phyloP scores from a whole-genome alignment of 2,888 invertebrate genomes.

The Vesta saturnalis region DNA sequence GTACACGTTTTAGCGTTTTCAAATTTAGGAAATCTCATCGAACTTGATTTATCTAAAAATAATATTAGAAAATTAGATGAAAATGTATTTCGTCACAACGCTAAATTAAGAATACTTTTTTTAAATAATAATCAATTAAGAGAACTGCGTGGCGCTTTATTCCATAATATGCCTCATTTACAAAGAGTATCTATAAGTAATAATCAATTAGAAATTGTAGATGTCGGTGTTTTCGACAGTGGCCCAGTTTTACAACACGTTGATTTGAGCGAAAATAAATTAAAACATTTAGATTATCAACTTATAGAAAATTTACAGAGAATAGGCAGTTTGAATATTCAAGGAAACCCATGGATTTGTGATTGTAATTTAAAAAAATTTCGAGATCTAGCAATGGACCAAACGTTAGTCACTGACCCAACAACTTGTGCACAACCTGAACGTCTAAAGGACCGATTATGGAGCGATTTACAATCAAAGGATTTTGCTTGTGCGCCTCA shows the following conservation, averaged over 20 bases:
- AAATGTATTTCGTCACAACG: slow-evolving; percentile 76
- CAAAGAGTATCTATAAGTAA: slow-evolving; percentile 81
- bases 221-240: slow-evolving; percentile 76
- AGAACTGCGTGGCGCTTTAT: slow-evolving; percentile 66
- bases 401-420: slow-evolving; percentile 78
- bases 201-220: slow-evolving; percentile 76
- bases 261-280: slow-evolving; percentile 77
- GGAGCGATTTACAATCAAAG: slow-evolving; percentile 76
- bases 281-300: slow-evolving; percentile 72
- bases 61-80: slow-evolving; percentile 71
- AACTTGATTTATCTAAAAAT: slow-evolving; percentile 84
- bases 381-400: slow-evolving; percentile 78
- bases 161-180: slow-evolving; percentile 71
- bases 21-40: slow-evolving; percentile 80
- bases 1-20: slow-evolving; percentile 81
- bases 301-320: slow-evolving; percentile 73
- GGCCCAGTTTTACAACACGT: slow-evolving; percentile 73
- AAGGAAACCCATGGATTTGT: slow-evolving; percentile 89
- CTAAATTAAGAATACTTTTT: slow-evolving; percentile 75
- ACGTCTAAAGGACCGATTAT: slow-evolving; percentile 73
- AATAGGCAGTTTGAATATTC: slow-evolving; percentile 77
- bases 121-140: slow-evolving; percentile 81
- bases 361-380: slow-evolving; percentile 85
- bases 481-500: slow-evolving; percentile 87
- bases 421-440: slow-evolving; percentile 79